Evolutionary conservation across 2,888 invertebrate genomes (phyloP), one percentile per base, ranked within the genome.

Genomic region (Gerosis bhagava): DNA sequence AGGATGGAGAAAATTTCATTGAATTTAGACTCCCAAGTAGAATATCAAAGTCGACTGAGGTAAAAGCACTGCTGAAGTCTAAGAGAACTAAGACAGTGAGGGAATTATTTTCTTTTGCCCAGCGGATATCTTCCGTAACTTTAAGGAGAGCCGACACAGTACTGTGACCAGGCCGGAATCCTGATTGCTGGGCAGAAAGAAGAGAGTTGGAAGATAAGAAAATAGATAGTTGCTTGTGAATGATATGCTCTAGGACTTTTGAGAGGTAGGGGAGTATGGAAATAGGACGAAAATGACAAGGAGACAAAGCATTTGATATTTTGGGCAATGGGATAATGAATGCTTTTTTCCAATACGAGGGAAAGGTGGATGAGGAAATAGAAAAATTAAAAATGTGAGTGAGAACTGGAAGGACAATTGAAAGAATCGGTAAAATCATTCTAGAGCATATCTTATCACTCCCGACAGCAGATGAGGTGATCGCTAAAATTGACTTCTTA

Each of bases 11-110:
- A 12, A 34, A 7, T 7, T 22, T 24, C n/a, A 28, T n/a, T 5
- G 13, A 26, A n/a, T 17, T 6, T 19, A 19, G 19, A 19, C 4
- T 26, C 78, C 24, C 7, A 24, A 24, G 24, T 4, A 24, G 24
- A 24, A 24, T 24, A 8, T 24, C 12, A 12, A 28, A 28, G 5
- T 28, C 24, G 5, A 24, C 24, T 24, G 24, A 24, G 24, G 5
- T 24, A 8, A 24, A 24, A 24, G 24, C 24, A 8, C 8, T 24
- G 24, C 24, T 24, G 24, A 24, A 24, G 24, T 24, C 7, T 5
- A 24, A 8, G 3, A 24, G 24, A 3, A 24, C 24, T 7, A 24
- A 8, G 3, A 24, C 3, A 24, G 24, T 24, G 3, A 19, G 24
- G 24, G 24, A 24, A 7, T 24, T 24, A 8, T 24, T 24, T 3